These are phyloP conservation scores for Bovichtus variegatus DNA, from an alignment of 2,797 vertebrate species.

Conservation along the genomic window DNA sequence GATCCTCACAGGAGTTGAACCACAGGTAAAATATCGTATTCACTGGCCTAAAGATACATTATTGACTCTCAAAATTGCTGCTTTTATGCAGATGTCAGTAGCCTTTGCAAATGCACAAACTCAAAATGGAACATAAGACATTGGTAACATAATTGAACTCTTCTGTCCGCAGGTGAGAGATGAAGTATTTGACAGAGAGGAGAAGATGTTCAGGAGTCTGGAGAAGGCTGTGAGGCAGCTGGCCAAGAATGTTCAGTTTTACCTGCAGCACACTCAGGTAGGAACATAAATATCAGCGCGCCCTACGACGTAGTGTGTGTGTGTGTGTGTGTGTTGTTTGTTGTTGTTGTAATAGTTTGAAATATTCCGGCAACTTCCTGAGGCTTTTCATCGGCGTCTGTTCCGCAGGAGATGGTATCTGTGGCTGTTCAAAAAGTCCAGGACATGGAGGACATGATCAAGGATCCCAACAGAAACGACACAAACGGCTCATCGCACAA, in stretches of 20 bases:
- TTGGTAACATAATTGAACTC: not conserved
- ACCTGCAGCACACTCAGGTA: constrained; percentile 89
- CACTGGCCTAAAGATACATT: not conserved
- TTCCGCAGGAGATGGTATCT: constrained; percentile 89
- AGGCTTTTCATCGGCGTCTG: not conserved
- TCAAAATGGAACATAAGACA: not conserved
- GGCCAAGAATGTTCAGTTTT: constrained; percentile 90
- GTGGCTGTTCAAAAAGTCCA: constrained; percentile 85
- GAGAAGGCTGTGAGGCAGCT: constrained; percentile 93
- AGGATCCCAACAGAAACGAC: constrained; percentile 80
- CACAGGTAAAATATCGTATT: constrained; percentile 86
- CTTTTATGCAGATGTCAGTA: not conserved
- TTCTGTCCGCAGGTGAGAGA: constrained; percentile 91
- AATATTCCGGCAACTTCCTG: not conserved
- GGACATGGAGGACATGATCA: constrained; percentile 87
- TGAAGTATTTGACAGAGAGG: constrained; percentile 92
- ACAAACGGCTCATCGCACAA: constrained; percentile 66
- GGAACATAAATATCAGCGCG: not conserved
- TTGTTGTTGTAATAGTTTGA: not conserved
- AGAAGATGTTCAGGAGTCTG: constrained; percentile 92
- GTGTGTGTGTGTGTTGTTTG: no score
- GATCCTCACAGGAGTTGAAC: constrained; percentile 93
- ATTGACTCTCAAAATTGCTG: not conserved
- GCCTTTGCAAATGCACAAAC: not conserved
- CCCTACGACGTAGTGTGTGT: not conserved